Conservation (phyloP, 2,113 vertebrate species). For the Tapirus terrestris region DNA sequence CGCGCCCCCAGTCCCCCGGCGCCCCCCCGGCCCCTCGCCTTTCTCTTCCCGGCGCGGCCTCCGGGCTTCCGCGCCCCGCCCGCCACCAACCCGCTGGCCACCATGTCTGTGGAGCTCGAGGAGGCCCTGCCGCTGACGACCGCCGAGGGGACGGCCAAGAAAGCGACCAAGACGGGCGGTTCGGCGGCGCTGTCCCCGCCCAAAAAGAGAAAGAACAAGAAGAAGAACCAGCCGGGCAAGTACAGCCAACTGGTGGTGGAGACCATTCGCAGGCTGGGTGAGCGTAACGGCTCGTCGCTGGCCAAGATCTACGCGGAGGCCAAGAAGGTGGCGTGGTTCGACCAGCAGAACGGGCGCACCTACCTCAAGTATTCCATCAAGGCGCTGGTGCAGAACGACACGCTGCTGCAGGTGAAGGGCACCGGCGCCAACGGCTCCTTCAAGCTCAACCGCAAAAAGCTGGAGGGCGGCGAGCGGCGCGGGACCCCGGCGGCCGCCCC, state of each 20-base stretch:
- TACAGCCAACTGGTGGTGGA: slow-evolving; percentile 93
- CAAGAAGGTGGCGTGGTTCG: slow-evolving; percentile 92
- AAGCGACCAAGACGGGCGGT: slow-evolving; percentile 73
- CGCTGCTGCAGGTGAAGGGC: slow-evolving; percentile 92
- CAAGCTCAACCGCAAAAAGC: slow-evolving; percentile 92
- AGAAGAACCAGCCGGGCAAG: slow-evolving; percentile 92
- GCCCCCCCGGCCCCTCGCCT: slow-evolving; percentile 37
- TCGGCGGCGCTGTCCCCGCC: slow-evolving; percentile 69
- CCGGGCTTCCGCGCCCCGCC: slow-evolving; percentile 70
- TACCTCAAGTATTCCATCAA: slow-evolving; percentile 93
- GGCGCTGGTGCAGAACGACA: slow-evolving; percentile 93
- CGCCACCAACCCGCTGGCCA: slow-evolving; percentile 73
- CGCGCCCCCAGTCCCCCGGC: slow-evolving; percentile 54
- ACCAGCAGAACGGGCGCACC: slow-evolving; percentile 92
- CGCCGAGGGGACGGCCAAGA: slow-evolving; percentile 83
- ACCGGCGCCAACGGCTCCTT: slow-evolving; percentile 93
- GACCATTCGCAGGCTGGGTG: slow-evolving; percentile 89
- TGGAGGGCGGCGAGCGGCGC: slow-evolving; percentile 84
- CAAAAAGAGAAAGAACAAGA: slow-evolving; percentile 88
- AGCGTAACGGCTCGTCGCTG: slow-evolving; percentile 91
- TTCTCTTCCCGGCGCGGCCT: slow-evolving; percentile 57
- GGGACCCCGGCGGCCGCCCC: slow-evolving; percentile 56
- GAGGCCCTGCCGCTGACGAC: slow-evolving; percentile 85
- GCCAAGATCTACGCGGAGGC: slow-evolving; percentile 92
- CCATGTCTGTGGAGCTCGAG: slow-evolving; percentile 86